Evolutionary conservation across 2,888 invertebrate genomes (phyloP).

Genomic region (Sminthurides aquaticus): DNA sequence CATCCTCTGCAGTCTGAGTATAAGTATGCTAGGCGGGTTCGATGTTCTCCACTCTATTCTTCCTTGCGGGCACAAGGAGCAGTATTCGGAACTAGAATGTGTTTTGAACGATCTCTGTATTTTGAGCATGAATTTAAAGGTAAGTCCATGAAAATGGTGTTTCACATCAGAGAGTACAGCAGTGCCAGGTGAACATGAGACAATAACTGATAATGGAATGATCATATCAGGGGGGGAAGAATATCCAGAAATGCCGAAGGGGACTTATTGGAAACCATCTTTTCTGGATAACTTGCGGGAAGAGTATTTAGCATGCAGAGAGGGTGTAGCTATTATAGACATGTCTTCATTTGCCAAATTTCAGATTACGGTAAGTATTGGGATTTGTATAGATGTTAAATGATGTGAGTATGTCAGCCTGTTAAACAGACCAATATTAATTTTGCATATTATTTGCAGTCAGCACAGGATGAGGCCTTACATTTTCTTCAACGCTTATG

Average conservation of each 20-base stretch:
- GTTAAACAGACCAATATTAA: slow-evolving; percentile 10
- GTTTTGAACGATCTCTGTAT: slow-evolving; percentile 63
- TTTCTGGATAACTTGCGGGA: slow-evolving; percentile 62
- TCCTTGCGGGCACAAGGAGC: slow-evolving; percentile 59
- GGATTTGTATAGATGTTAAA: not conserved
- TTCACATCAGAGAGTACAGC: too few relatives aligned
- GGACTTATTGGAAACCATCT: slow-evolving; percentile 60
- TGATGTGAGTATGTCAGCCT: slow-evolving; percentile 6
- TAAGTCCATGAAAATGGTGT: slow-evolving; percentile 44
- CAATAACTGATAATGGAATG: not conserved
- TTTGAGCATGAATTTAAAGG: slow-evolving; percentile 56
- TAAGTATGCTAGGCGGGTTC: slow-evolving; percentile 55
- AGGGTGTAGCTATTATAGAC: slow-evolving; percentile 69
- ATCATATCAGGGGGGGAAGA: slow-evolving; percentile 48
- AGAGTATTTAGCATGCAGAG: slow-evolving; percentile 65
- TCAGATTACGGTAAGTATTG: slow-evolving; percentile 56
- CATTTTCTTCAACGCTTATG: slow-evolving; percentile 59
- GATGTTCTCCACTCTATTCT: slow-evolving; percentile 63
- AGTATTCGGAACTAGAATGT: slow-evolving; percentile 63
- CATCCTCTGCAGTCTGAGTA: slow-evolving; percentile 57
- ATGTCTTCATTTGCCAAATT: slow-evolving; percentile 73
- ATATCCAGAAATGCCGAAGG: slow-evolving; percentile 53
- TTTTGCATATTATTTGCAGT: slow-evolving; percentile 47
- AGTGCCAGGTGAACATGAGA: not conserved
- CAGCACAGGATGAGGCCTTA: slow-evolving; percentile 55